Evolutionary conservation across 2,888 invertebrate genomes (phyloP), one percentile per base, ranked within the genome.

Genomic region (Polietes domitor): DNA sequence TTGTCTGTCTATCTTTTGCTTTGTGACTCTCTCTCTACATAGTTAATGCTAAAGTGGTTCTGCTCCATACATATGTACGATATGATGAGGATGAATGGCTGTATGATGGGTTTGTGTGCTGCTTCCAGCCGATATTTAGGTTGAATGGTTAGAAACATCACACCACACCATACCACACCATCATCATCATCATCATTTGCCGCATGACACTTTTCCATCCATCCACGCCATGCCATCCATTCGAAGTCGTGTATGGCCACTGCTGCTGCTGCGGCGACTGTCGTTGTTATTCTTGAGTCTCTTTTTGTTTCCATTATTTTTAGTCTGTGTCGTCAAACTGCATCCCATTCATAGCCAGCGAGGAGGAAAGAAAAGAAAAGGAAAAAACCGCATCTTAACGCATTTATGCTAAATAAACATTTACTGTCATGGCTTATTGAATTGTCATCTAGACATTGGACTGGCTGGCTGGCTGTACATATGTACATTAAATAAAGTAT

Each of bases 391-490:
- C 78, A 73, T 81, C 84, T 81, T 81, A 81, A 81, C 81, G 80
- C 83, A 89, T 88, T 85, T 89, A 89, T 89, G 89, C 89, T 90
- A 90, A 90, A 88, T 89, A 90, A 90, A 90, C 90, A 90, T 88
- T 89, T 87, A 88, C 87, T 88, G 88, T 89, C 89, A 90, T 90
- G 90, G 90, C 90, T 90, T 90, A 90, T 90, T 90, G 90, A 90
- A 90, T 90, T 90, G 90, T 90, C 90, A 90, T 90, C 89, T 88
- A 90, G 77, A 83, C 43, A 53, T 26, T 82, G 37, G 63, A 17
- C 9, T 74, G 28, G 15, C 6, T 72, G n/a, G 37, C 1, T 37
- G 43, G 21, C 41, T 68, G 26, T 32, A 72, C 6, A 58, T 21
- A 12, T 37, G 19, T 37, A 37, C 19, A 58, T 58, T 55, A 21